A percentile compares a stretch with the other conserved stretches of the same genome.
Conservation (phyloP, 2,113 vertebrate genomes). For the Eulemur macaco region DNA sequence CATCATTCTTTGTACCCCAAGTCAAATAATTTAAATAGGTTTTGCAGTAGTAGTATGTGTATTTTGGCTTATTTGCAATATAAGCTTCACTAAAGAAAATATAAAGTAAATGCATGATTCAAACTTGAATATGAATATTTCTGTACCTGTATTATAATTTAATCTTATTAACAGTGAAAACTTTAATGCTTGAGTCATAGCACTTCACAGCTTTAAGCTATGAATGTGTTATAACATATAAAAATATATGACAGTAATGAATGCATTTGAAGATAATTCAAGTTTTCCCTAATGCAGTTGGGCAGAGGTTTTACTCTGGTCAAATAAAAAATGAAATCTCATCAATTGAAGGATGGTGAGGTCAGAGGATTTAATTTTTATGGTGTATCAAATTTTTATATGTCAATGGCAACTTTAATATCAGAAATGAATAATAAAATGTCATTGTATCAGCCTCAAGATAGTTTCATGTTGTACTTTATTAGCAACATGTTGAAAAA, state of each 20-base stretch:
- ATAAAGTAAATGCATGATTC: constrained; percentile 82
- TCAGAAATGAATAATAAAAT: constrained; percentile 86
- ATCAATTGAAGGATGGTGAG: constrained; percentile 83
- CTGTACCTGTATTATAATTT: constrained; percentile 81
- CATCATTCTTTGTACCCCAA: not conserved
- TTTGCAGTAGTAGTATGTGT: constrained; percentile 80
- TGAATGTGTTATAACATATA: constrained; percentile 80
- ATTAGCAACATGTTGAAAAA: constrained; percentile 69
- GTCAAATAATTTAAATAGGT: constrained; percentile 82
- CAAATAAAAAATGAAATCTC: constrained; percentile 89
- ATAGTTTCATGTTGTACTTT: constrained; percentile 81
- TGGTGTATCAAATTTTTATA: constrained; percentile 85
- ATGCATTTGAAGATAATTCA: constrained; percentile 87
- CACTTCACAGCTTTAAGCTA: constrained; percentile 83
- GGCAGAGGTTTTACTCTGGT: constrained; percentile 86
- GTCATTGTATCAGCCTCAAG: constrained; percentile 83
- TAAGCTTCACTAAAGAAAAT: constrained; percentile 76
- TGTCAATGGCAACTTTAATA: constrained; percentile 87
- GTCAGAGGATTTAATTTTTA: constrained; percentile 87
- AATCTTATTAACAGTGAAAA: constrained; percentile 86
- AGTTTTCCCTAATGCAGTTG: constrained; percentile 85
- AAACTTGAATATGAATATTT: constrained; percentile 81
- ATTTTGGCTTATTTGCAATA: constrained; percentile 70
- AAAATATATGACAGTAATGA: constrained; percentile 85
- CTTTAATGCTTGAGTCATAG: constrained; percentile 84